phyloP scores from a whole-genome alignment of 2,797 vertebrate species.

The Peromyscus nudipes region DNA sequence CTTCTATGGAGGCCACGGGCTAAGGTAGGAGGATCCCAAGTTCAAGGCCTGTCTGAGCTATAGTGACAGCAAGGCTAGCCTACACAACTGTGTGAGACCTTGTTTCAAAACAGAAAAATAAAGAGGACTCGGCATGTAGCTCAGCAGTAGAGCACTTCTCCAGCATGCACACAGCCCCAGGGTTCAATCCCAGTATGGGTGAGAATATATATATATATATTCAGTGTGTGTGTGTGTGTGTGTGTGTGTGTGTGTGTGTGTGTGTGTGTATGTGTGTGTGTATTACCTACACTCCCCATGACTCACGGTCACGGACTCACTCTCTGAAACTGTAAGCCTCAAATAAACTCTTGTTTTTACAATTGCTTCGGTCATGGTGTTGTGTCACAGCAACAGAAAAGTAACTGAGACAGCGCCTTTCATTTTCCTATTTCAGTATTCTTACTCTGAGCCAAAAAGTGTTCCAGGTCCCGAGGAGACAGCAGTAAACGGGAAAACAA shows the following conservation, averaged over 20 bases:
- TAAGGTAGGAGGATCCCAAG: background rate
- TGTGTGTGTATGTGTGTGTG: too few species aligned
- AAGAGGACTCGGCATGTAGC: background rate
- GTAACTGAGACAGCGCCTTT: background rate
- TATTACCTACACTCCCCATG: background rate
- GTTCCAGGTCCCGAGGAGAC: background rate
- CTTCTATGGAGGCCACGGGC: background rate
- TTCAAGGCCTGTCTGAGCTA: background rate
- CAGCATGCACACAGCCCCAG: background rate
- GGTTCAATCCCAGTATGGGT: background rate
- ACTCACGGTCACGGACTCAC: background rate
- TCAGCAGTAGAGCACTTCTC: background rate
- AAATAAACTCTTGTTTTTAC: background rate
- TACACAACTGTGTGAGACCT: background rate
- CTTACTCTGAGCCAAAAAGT: background rate
- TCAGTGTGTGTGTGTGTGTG: too few species aligned
- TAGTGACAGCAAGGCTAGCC: background rate
- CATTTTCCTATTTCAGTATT: background rate
- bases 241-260: too few species aligned
- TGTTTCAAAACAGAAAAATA: background rate
- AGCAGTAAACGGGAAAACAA: background rate
- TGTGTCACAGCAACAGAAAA: background rate
- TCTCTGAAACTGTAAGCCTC: background rate
- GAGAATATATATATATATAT: too few species aligned
- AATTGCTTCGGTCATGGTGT: background rate